Conservation (phyloP, 2,113 vertebrate genomes). For the Calidris pugnax region DNA sequence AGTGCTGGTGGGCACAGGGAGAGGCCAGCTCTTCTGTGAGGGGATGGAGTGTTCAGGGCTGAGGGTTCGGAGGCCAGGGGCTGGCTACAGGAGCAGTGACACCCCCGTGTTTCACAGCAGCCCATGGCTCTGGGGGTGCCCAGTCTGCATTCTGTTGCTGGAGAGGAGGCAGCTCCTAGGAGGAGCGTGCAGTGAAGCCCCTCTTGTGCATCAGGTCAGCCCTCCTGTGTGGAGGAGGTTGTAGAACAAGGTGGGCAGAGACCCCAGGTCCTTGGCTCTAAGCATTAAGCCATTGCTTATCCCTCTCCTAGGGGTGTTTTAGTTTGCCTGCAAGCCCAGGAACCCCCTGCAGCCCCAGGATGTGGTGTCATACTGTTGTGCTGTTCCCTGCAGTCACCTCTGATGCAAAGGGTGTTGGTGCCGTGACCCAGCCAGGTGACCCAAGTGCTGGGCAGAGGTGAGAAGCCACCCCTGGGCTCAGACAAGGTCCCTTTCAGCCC, state of each 20-base stretch:
- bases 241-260: neutral
- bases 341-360: neutral
- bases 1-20: neutral
- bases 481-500: neutral
- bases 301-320: neutral
- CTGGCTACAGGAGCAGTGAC: neutral
- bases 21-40: neutral
- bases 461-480: neutral
- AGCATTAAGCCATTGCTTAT: neutral
- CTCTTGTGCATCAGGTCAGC: neutral
- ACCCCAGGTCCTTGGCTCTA: neutral
- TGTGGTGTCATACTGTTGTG: neutral
- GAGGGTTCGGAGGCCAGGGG: fast-evolving
- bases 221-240: neutral
- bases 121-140: neutral
- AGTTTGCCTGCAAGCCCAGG: neutral
- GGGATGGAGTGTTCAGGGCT: neutral
- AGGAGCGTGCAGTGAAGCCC: neutral
- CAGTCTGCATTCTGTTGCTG: neutral
- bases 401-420: fast-evolving
- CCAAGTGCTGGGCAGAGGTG: neutral
- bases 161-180: neutral
- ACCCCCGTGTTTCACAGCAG: neutral
- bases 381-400: neutral
- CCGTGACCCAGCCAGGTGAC: neutral